Base-by-base conservation (phyloP, 1,140 invertebrate species). In the Drosophila nigromelanica region DNA sequence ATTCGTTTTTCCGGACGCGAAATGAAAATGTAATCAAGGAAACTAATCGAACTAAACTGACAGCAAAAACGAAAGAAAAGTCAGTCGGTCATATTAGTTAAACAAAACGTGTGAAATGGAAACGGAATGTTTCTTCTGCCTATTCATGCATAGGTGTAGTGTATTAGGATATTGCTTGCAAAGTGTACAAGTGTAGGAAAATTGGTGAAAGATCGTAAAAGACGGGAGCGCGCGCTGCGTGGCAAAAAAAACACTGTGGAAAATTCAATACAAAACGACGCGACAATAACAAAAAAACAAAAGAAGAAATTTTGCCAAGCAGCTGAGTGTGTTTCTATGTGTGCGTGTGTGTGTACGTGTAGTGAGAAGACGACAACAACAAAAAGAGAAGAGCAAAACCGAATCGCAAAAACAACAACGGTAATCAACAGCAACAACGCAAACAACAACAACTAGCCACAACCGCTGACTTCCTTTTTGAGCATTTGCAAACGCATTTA, bases 191-290 rank as follows among this genome's bases (percentile, higher is more conserved):
- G 21, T 24, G 2, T 61, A 74, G 83, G 55, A 86, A 89, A 86
- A 76, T 86, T 59, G 68, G 62, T 68, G 51, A 69, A 47, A 66
- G 76, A 78, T 87, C 63, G 47, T 75, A 69, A 76, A 74, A 72
- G 60, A 27, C 39, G 21, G 12, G 15, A 21, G 55, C 52, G 43
- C 35, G 42, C 48, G 66, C 58, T 55, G 42, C 48, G 60, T 66
- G 59, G 56, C 35, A 72, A 43, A 48, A 12, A 33, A 51, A 66
- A 8, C 6, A 35, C 52, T 78, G 27, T 75, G 64, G 79, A 89
- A 87, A 87, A 87, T 89, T 87, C 82, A 87, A 87, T 89, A 89
- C 56, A 77, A 87, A 89, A 76, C 63, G 68, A 60, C 80, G 81
- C 68, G 83, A 77, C 79, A 63, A 67, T 71, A 80, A 80, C 72